Base-by-base conservation (phyloP, 2,888 invertebrate species). In the Cetonia aurata region DNA sequence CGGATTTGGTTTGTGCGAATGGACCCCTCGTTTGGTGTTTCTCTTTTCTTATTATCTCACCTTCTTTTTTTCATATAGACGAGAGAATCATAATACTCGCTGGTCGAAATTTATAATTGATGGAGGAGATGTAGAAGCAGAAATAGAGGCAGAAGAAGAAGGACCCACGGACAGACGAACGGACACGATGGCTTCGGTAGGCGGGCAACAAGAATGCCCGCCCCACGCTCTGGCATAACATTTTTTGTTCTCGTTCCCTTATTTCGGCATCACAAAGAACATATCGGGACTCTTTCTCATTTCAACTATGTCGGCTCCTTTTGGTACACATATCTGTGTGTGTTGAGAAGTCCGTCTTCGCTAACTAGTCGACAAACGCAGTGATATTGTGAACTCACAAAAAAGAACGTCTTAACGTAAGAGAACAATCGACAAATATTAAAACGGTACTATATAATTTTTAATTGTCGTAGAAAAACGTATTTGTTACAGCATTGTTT, bases 251-350 rank as follows among this genome's bases (percentile, higher is more conserved):
- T 78, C 77, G 78, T 80, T 80, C 80, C 79, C 79, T 79, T 80
- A 81, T 81, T 81, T 81, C 80, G 80, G 81, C 79, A 76, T 74
- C 77, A 80, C 79, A 81, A 80, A 81, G 79, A 80, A 77, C 33
- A 65, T 50, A 65, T 77, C 71, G 76, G 77, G 77, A 78, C 77
- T 77, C 73, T 65, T 65, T 65, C 62, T 77, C 76, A 76, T 78
- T 77, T 74, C 77, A 74, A 75, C 77, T 75, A 76, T 75, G 80
- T 79, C 80, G 81, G 81, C 79, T 62, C 77, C 80, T 79, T 80
- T 80, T 78, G 56, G 55, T 57, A 50, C 56, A 41, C 50, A 50
- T 50, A 78, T 67, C 50, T 65, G 42, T 44, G 25, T 59, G 62
- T 65, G 62, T 65, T 65, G 62, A 65, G 62, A 50, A 65, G 62